Evolutionary conservation across 1,140 invertebrate genomes (phyloP), one percentile per base, ranked within the genome.

Genomic region (Leucophenga varia): DNA sequence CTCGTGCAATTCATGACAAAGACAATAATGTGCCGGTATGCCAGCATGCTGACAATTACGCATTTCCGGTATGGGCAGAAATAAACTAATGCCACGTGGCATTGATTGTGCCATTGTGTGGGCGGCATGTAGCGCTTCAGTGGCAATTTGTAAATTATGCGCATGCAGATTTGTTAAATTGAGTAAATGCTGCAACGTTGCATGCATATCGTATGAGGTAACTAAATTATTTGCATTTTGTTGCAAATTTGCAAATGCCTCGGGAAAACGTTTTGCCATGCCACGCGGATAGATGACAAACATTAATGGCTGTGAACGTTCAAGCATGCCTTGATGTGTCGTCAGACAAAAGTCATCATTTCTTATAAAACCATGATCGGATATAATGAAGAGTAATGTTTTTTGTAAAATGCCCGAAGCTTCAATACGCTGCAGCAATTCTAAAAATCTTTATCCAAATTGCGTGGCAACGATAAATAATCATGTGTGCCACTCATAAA

Each of bases 361-460:
- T 13, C 94, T 72, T 59, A 93, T 86, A n/a, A n/a, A n/a, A 0
- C 95, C 95, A 71, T 97, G 94, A 71, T 97, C 94, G 54, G 91
- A 93, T 59, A 94, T 78, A 4, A 95, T 80, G 6, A 97, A 78
- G 0, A 96, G 59, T 52, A 87, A 72, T 0, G 86, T 84, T 28
- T 84, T 80, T 31, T 88, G 80, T 30, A 87, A 68, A 7, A 82
- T 72, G 0, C 80, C 78, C 1, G 30, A 22, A 1, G 28, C 8
- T 5, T 39, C n/a, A 1, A 64, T 2, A 0, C 4, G 13, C 9
- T 37, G 16, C 3, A 64, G n/a, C 1, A 57, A 16, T 21, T 25
- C 25, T 40, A 1, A 6, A 65, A 64, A 7, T 44, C n/a, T 17
- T n/a, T 10, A 2, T 64, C 61, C 39, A 64, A 0, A 1, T 25